These are phyloP conservation scores for Pristionchus mayeri DNA, from an alignment of 2,888 invertebrate species.

Conservation along the genomic window DNA sequence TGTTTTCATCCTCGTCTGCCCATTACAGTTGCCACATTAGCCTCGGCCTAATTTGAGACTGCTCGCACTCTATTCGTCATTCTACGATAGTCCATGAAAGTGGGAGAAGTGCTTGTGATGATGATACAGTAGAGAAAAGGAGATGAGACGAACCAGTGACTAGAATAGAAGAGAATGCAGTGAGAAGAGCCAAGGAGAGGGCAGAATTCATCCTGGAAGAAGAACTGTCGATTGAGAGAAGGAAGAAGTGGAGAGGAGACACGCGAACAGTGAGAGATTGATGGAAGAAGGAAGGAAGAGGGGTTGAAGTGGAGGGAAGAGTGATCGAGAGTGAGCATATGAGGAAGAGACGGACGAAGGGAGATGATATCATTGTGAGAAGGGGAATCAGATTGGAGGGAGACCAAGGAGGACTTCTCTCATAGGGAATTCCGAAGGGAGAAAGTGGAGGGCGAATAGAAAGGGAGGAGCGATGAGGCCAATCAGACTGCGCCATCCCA, in stretches of 20 bases:
- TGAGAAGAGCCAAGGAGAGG: constrained; percentile 33
- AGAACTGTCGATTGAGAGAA: not conserved
- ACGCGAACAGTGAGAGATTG: not conserved
- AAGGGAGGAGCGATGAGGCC: constrained; percentile 11
- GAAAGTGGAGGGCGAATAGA: not conserved
- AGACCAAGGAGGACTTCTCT: not conserved
- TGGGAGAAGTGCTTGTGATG: not conserved
- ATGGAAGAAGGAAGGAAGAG: not conserved
- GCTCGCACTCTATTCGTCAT: not conserved
- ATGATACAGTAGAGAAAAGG: not conserved
- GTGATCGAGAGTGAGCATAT: no score
- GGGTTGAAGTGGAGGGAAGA: no score
- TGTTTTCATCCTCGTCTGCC: constrained; percentile 14
- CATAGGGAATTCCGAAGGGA: not conserved
- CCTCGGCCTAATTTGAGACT: not conserved
- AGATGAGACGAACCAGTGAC: not conserved
- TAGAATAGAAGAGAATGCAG: not conserved
- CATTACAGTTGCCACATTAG: constrained; percentile 21
- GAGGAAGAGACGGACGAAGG: not conserved
- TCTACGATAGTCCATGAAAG: not conserved
- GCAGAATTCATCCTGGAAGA: constrained; percentile 1
- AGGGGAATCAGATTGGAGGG: not conserved
- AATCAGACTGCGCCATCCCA: not conserved
- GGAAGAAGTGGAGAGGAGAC: not conserved
- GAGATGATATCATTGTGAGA: not conserved